Evolutionary conservation across 2,888 invertebrate species (phyloP).

Genomic region (Axea sp.): DNA sequence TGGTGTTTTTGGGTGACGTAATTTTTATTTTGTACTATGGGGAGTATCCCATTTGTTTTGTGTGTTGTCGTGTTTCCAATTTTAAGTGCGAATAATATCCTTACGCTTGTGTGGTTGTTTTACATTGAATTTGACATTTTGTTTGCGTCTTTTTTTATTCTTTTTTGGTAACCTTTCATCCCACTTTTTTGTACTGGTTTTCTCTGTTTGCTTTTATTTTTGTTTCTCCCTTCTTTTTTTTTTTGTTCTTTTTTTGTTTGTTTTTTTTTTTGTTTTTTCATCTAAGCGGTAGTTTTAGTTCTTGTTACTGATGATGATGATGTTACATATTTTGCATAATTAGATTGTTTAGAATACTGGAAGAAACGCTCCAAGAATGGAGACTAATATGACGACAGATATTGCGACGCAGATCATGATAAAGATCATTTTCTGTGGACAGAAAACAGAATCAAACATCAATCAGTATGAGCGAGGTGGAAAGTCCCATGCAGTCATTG

Average conservation of each 20-base stretch:
- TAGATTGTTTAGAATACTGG: conserved; percentile 70
- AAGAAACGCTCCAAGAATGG: conserved; percentile 74
- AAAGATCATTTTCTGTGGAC: conserved; percentile 79
- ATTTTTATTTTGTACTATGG: too few relatives aligned
- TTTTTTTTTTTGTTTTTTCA: conserved; percentile 26
- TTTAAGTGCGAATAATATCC: too few relatives aligned
- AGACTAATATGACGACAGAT: conserved; percentile 76
- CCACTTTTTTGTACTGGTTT: too few relatives aligned
- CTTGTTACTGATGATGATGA: conserved; percentile 53
- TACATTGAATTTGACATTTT: too few relatives aligned
- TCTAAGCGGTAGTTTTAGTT: conserved; percentile 25
- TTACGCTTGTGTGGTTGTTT: too few relatives aligned
- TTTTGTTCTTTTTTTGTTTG: background rate
- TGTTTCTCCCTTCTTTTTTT: too few relatives aligned
- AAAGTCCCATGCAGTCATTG: conserved; percentile 7
- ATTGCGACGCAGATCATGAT: conserved; percentile 78
- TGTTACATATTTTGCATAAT: conserved; percentile 28
- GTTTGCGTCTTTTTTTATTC: conserved; percentile 34
- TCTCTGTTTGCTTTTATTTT: too few relatives aligned
- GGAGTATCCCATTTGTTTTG: too few relatives aligned
- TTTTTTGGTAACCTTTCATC: conserved; percentile 31
- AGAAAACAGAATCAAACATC: conserved; percentile 67
- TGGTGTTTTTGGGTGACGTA: too few relatives aligned
- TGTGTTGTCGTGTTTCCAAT: too few relatives aligned
- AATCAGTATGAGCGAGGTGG: conserved; percentile 46